These are phyloP conservation scores for Lophura swinhoii DNA, from an alignment of 2,797 vertebrate genomes.

Conservation along the genomic window DNA sequence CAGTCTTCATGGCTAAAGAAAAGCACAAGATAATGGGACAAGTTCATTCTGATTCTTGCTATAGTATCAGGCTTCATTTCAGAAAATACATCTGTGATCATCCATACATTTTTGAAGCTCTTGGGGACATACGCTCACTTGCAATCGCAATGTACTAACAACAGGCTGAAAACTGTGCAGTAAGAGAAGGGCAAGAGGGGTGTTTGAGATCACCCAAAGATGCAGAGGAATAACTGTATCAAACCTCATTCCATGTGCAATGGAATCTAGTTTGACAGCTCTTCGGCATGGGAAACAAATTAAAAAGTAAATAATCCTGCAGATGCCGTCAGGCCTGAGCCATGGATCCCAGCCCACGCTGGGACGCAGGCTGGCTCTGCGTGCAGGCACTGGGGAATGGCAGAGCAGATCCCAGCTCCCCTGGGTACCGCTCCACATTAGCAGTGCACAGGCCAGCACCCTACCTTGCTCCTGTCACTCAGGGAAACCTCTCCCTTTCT, in stretches of 20 bases:
- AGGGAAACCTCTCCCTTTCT: not conserved
- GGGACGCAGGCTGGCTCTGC: not conserved
- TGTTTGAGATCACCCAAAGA: not conserved
- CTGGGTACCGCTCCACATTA: not conserved
- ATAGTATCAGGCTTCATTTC: not conserved
- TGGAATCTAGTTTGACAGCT: conserved; percentile 10
- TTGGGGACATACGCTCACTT: not conserved
- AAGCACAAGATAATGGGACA: not conserved
- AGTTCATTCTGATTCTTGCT: not conserved
- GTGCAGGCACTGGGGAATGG: not conserved
- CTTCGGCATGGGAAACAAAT: conserved; percentile 36
- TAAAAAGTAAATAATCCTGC: not conserved
- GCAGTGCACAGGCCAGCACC: not conserved
- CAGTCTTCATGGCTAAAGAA: not conserved
- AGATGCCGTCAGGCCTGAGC: not conserved
- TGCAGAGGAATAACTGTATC: not conserved
- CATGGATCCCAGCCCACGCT: not conserved
- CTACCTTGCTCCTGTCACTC: not conserved
- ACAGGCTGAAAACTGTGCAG: not conserved
- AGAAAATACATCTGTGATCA: not conserved
- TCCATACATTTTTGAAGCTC: not conserved
- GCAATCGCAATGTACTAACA: not conserved
- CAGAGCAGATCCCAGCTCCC: not conserved
- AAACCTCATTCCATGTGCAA: not conserved
- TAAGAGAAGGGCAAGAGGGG: not conserved